Percentiles rank a stretch among this genome's conserved stretches.
Evolutionary conservation across 1,140 invertebrate species (phyloP).

Genomic region (Drosophila navojoa): DNA sequence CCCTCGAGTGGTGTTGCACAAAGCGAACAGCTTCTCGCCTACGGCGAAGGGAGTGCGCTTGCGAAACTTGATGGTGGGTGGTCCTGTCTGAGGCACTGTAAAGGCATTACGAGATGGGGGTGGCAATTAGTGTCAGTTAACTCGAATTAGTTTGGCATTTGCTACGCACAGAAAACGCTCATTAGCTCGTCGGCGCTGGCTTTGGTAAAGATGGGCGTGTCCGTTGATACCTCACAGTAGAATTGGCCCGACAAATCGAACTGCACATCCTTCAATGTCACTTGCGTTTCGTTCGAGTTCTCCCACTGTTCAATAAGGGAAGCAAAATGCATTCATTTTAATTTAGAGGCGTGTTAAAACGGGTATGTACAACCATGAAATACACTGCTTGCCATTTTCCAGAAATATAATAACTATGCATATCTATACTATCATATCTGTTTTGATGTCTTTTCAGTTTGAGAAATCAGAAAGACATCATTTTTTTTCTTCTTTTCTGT

Average conservation of each 20-base stretch:
- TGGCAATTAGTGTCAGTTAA: slow-evolving; percentile 53
- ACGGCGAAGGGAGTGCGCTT: slow-evolving; percentile 87
- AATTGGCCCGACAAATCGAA: slow-evolving; percentile 90
- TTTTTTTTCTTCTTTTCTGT: no score
- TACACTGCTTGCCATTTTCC: no score
- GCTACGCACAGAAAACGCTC: slow-evolving; percentile 90
- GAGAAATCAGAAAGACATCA: no score
- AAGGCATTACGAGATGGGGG: slow-evolving; percentile 1
- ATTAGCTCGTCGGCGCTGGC: slow-evolving; percentile 89
- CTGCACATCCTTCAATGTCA: slow-evolving; percentile 89
- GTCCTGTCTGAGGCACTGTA: slow-evolving; percentile 88
- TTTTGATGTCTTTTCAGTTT: no score
- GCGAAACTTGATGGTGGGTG: slow-evolving; percentile 89
- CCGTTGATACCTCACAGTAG: slow-evolving; percentile 90
- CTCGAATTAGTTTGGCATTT: slow-evolving; percentile 28
- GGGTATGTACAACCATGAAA: no score
- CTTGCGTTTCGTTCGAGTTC: slow-evolving; percentile 89
- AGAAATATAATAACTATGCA: no score
- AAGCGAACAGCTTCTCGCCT: slow-evolving; percentile 89
- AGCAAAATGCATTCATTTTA: background rate
- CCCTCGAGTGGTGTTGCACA: slow-evolving; percentile 90
- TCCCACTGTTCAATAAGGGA: slow-evolving; percentile 85
- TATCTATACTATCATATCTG: no score
- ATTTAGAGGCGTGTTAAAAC: no score
- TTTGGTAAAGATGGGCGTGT: slow-evolving; percentile 91